Percentiles rank a stretch among this genome's conserved stretches.
These are phyloP conservation scores for Sarcoramphus papa DNA, from an alignment of 2,797 vertebrate species.

Conservation along the genomic window DNA sequence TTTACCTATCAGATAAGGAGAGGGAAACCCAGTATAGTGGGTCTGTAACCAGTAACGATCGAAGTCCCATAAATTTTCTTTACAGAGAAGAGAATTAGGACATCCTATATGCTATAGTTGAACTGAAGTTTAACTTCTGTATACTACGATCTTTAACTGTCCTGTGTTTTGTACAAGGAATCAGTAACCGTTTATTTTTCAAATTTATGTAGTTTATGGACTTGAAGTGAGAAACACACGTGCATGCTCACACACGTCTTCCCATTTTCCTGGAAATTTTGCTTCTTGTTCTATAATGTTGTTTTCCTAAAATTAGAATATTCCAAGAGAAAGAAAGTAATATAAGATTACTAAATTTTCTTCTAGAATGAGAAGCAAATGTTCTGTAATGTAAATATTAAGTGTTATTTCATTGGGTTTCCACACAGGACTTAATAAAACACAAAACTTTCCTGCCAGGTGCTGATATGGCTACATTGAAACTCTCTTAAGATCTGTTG, in stretches of 20 bases:
- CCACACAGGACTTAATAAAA: background rate
- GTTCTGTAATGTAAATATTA: background rate
- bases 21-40: background rate
- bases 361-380: background rate
- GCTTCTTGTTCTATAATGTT: background rate
- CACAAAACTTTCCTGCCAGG: background rate
- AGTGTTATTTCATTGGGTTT: background rate
- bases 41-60: accelerated
- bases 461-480: background rate
- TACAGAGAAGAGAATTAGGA: background rate
- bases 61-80: background rate
- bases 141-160: background rate
- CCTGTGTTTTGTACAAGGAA: background rate
- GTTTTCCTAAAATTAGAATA: background rate
- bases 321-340: background rate
- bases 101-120: background rate
- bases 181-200: background rate
- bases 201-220: background rate
- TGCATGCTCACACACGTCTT: background rate
- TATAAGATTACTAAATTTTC: background rate
- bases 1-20: background rate
- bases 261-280: background rate
- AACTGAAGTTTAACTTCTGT: background rate
- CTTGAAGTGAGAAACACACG: background rate
- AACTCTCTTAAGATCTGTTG: background rate